These are phyloP conservation scores for Gracilinanus agilis DNA, from an alignment of 2,113 vertebrate genomes.

Conservation along the genomic window DNA sequence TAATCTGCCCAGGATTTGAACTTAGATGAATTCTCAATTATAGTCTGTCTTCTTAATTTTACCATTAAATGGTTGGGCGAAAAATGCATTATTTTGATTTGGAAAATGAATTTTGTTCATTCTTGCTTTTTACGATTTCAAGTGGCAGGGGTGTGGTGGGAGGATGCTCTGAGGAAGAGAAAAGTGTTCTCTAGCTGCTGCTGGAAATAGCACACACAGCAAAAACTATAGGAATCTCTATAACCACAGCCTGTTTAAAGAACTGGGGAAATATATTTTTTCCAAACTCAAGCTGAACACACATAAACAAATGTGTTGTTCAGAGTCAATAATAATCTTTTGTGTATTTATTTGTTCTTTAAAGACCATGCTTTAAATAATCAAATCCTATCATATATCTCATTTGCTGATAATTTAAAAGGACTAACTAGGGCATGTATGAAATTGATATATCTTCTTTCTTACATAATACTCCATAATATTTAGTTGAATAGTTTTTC, in stretches of 20 bases:
- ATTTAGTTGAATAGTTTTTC: not conserved
- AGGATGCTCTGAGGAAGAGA: not conserved
- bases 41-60: not conserved
- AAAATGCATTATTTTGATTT: not conserved
- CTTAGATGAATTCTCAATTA: not conserved
- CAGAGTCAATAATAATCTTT: not conserved
- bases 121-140: not conserved
- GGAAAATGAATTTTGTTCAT: not conserved
- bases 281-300: not conserved
- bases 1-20: not conserved
- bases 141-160: not conserved
- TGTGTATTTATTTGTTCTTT: not conserved
- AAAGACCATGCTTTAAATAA: not conserved
- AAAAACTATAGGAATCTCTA: not conserved
- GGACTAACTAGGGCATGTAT: not conserved
- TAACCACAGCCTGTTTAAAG: not conserved
- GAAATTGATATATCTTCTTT: not conserved
- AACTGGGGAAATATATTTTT: not conserved
- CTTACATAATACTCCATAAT: not conserved
- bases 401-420: slow-evolving; percentile 25
- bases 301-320: not conserved
- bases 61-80: not conserved
- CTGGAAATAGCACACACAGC: not conserved
- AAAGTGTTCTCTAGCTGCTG: not conserved
- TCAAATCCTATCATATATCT: not conserved